Conservation (phyloP, 2,888 invertebrate species). For the Apotomis capreana region DNA sequence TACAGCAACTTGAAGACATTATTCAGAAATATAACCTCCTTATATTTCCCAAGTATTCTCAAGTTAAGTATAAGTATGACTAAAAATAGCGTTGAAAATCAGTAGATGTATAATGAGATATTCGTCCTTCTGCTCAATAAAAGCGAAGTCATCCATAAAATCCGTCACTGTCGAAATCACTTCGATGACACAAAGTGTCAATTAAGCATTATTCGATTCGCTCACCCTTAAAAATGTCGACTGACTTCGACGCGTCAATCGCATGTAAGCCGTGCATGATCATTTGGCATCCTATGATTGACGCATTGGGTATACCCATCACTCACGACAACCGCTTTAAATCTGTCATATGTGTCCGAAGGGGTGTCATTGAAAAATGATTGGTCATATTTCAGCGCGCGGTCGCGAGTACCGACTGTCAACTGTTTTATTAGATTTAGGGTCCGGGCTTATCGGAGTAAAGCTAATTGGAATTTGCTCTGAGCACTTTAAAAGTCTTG, state of each 20-base stretch:
- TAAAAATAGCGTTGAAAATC: neutral
- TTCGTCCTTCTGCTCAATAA: neutral
- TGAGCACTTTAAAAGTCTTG: too few species aligned
- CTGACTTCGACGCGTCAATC: conserved; percentile 48
- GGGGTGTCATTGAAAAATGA: conserved; percentile 71
- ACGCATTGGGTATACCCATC: conserved; percentile 64
- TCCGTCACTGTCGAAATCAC: conserved; percentile 20
- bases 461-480: neutral
- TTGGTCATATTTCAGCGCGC: conserved; percentile 60
- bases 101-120: neutral
- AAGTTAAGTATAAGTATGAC: too few species aligned
- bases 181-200: conserved; percentile 30
- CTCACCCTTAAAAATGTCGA: conserved; percentile 38
- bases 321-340: conserved; percentile 64
- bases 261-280: conserved; percentile 54
- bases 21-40: too few species aligned
- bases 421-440: conserved; percentile 23
- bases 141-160: conserved; percentile 22
- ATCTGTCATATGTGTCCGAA: conserved; percentile 62
- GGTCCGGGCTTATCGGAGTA: neutral
- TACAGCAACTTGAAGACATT: too few species aligned
- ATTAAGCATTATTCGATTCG: conserved; percentile 32
- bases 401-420: conserved; percentile 16
- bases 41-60: too few species aligned
- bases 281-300: conserved; percentile 67